These are phyloP conservation scores for Acanthopagrus latus DNA, from an alignment of 2,797 vertebrate species.

Conservation along the genomic window DNA sequence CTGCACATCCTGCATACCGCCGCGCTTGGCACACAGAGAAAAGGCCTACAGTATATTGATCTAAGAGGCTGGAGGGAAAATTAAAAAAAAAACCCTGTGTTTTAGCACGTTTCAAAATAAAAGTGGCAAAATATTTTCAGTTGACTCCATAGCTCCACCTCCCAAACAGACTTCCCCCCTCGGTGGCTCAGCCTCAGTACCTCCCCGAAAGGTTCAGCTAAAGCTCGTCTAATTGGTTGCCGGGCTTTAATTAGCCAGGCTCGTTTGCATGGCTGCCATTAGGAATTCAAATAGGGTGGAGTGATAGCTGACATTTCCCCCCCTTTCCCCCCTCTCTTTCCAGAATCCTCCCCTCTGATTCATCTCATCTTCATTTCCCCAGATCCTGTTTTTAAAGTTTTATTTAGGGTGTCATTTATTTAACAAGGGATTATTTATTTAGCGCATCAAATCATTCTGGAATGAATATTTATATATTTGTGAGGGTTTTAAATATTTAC, in stretches of 20 bases:
- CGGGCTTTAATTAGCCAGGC: constrained; percentile 83
- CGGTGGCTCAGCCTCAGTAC: constrained; percentile 53
- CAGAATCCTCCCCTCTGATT: constrained; percentile 82
- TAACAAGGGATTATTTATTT: constrained; percentile 92
- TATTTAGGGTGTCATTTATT: constrained; percentile 91
- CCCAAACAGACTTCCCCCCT: constrained; percentile 41
- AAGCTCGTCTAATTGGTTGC: constrained; percentile 81
- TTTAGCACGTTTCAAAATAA: constrained; percentile 37
- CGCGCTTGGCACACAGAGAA: constrained; percentile 33
- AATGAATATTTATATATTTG: constrained; percentile 92
- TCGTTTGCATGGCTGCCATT: constrained; percentile 85
- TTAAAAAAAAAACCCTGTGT: no score
- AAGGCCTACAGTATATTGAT: constrained; percentile 40
- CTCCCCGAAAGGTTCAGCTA: constrained; percentile 77
- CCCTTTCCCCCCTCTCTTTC: constrained; percentile 53
- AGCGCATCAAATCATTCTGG: constrained; percentile 89
- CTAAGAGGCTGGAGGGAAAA: constrained; percentile 34
- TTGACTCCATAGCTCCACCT: constrained; percentile 60
- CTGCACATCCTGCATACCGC: constrained; percentile 51
- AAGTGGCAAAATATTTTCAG: constrained; percentile 39
- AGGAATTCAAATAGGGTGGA: constrained; percentile 83
- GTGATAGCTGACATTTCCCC: constrained; percentile 83
- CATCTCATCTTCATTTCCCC: constrained; percentile 87
- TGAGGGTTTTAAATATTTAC: constrained; percentile 90
- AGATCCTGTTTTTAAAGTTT: constrained; percentile 90